A percentile compares a stretch with the other conserved stretches of the same genome.
These are phyloP conservation scores for Suillia variegata DNA, from an alignment of 2,888 invertebrate genomes.

Conservation along the genomic window DNA sequence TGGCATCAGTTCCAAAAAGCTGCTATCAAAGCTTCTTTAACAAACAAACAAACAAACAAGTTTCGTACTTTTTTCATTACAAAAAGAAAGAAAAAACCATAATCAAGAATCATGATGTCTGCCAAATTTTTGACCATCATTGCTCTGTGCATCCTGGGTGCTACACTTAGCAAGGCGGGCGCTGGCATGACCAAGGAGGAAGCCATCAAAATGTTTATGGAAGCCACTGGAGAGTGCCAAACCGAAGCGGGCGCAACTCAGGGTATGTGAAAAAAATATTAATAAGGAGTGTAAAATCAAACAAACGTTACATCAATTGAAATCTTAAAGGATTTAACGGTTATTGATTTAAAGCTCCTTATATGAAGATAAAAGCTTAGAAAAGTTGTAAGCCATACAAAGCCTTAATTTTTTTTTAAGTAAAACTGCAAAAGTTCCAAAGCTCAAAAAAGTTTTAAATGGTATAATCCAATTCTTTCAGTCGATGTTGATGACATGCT, in stretches of 20 bases:
- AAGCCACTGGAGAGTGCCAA: slow-evolving; percentile 40
- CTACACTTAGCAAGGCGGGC: background rate
- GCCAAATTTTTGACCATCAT: background rate
- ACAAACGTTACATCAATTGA: background rate
- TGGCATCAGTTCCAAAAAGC: too few species aligned
- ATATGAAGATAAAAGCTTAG: too few species aligned
- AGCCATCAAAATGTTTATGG: slow-evolving; percentile 36
- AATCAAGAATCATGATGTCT: background rate
- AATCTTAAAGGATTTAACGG: too few species aligned
- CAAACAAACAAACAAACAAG: too few species aligned
- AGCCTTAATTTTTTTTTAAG: background rate
- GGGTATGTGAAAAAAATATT: slow-evolving; percentile 28
- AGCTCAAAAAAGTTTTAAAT: background rate
- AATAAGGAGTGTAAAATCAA: background rate
- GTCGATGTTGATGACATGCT: slow-evolving; percentile 38
- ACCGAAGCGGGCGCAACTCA: slow-evolving; percentile 46
- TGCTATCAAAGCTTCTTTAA: too few species aligned
- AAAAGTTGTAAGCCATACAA: background rate
- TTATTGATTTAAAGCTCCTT: too few species aligned
- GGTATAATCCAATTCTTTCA: slow-evolving; percentile 3
- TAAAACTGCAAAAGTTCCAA: background rate
- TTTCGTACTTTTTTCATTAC: too few species aligned
- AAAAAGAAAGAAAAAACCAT: too few species aligned
- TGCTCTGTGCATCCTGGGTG: background rate
- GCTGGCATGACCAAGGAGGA: slow-evolving; percentile 31